phyloP scores from a whole-genome alignment of 2,888 invertebrate species.

The Sisyra terminalis region DNA sequence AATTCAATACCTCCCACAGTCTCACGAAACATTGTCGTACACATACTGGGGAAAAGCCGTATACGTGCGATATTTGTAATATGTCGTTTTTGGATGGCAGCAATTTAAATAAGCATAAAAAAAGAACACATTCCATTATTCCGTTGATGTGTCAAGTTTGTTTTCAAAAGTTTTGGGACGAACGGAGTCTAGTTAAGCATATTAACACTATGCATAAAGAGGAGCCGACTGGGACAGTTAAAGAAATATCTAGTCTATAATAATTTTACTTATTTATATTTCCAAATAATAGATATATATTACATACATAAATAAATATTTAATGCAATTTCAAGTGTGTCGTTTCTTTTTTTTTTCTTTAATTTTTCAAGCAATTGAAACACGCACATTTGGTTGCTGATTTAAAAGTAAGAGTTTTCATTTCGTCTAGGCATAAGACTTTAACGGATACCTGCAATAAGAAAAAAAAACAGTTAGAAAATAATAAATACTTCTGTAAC shows the following conservation, averaged over 20 bases:
- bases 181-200: not conserved
- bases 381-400: slow-evolving; percentile 71
- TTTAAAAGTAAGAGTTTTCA: slow-evolving; percentile 62
- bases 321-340: not conserved
- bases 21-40: slow-evolving; percentile 3
- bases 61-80: slow-evolving; percentile 3
- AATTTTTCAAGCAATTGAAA: slow-evolving; percentile 72
- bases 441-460: slow-evolving; percentile 49
- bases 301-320: not conserved
- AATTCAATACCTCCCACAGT: not conserved
- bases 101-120: slow-evolving; percentile 3
- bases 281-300: not conserved
- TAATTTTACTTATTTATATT: not conserved
- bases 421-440: slow-evolving; percentile 64
- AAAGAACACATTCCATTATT: not conserved
- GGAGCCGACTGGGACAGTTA: not conserved
- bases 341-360: slow-evolving; percentile 12
- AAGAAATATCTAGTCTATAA: not conserved
- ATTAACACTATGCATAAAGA: not conserved
- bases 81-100: slow-evolving; percentile 3
- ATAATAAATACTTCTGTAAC: not conserved
- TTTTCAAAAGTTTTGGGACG: not conserved
- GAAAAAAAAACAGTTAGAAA: not conserved
- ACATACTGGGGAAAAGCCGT: slow-evolving; percentile 6
- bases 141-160: not conserved